These are phyloP conservation scores for Merodon equestris DNA, from an alignment of 2,888 invertebrate genomes.

Conservation along the genomic window DNA sequence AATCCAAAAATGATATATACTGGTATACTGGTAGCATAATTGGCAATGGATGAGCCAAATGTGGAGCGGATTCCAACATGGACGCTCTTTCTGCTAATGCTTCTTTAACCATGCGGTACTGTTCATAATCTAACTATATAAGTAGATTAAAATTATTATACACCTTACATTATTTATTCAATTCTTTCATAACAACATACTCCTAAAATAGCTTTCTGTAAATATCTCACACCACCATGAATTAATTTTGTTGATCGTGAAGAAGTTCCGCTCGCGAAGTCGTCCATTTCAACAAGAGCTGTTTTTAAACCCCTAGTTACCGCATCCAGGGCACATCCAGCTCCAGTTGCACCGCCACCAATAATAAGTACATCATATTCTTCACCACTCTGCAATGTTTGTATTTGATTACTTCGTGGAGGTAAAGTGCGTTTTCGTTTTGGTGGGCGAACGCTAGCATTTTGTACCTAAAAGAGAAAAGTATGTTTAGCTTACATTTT, in stretches of 20 bases:
- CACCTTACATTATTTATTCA: neutral
- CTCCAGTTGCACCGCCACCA: conserved; percentile 98
- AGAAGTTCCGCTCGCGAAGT: conserved; percentile 97
- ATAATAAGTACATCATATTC: conserved; percentile 95
- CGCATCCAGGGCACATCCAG: conserved; percentile 97
- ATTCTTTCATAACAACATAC: conserved; percentile 71
- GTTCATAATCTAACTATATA: conserved; percentile 93
- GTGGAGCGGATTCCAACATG: conserved; percentile 96
- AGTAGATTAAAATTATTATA: conserved; percentile 22
- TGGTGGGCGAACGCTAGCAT: conserved; percentile 75
- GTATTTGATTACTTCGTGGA: conserved; percentile 88
- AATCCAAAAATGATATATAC: conserved; percentile 81
- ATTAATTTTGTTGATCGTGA: conserved; percentile 98
- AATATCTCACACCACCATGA: conserved; percentile 98
- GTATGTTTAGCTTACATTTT: too few species aligned
- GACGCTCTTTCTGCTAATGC: conserved; percentile 96
- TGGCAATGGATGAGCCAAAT: conserved; percentile 96
- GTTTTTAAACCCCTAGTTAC: conserved; percentile 96
- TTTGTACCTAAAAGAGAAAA: conserved; percentile 72
- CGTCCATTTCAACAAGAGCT: conserved; percentile 95
- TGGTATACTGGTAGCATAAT: conserved; percentile 99
- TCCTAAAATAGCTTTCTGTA: conserved; percentile 97
- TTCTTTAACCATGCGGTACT: conserved; percentile 99
- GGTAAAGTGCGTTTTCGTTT: conserved; percentile 87
- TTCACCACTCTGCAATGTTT: conserved; percentile 86